These are phyloP conservation scores for Loriculus beryllinus DNA, from an alignment of 2,797 vertebrate species.

Conservation along the genomic window DNA sequence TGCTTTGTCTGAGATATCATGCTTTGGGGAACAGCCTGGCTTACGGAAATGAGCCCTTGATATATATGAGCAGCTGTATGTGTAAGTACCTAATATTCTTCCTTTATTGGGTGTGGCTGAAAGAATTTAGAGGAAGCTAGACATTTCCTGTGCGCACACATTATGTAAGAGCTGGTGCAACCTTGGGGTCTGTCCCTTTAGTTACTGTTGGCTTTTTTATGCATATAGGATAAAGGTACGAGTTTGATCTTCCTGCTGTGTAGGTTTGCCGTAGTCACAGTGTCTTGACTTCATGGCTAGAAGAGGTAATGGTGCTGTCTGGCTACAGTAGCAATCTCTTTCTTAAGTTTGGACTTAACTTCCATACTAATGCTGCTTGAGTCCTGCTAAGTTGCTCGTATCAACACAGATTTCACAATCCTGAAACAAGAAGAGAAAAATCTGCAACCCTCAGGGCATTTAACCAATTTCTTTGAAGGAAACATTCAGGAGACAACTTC, in stretches of 20 bases:
- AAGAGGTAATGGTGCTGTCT: background rate
- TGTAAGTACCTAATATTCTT: background rate
- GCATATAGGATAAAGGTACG: background rate
- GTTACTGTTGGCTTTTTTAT: background rate
- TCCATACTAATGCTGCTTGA: too few relatives aligned
- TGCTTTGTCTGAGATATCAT: background rate
- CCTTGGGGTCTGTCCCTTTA: background rate
- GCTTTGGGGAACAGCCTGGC: background rate
- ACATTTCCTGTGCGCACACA: rapidly evolving
- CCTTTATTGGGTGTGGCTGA: background rate
- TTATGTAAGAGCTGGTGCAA: background rate
- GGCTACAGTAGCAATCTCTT: background rate
- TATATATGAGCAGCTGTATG: background rate
- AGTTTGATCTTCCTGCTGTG: background rate
- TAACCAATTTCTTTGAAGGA: background rate
- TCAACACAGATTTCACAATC: background rate
- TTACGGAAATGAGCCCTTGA: background rate
- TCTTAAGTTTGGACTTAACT: background rate
- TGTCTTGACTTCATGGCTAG: background rate
- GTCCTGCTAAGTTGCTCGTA: background rate
- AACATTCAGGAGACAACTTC: background rate
- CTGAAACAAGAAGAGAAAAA: background rate
- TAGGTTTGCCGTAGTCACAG: rapidly evolving
- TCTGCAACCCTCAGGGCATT: background rate
- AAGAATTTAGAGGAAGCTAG: background rate